Evolutionary conservation across 53 echinoderm and acorn worm species (phyloP), one percentile per base, ranked within the genome.

Genomic region (Pentamera pediparva): DNA sequence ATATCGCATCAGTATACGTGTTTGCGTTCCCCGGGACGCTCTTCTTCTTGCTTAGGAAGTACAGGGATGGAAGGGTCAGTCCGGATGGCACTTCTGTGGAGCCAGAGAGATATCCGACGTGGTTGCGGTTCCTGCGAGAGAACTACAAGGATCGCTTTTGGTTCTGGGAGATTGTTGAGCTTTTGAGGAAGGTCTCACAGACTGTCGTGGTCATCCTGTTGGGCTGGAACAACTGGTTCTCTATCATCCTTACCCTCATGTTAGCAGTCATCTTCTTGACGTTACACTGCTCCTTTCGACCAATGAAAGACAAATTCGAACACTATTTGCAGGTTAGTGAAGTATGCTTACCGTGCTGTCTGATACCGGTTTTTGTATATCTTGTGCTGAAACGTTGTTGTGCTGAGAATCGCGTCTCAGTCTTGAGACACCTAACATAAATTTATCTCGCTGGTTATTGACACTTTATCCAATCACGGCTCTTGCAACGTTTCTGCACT

Each of bases 21-120:
- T 30, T 88, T 19, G 89, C 62, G 4, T 76, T 80, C 29, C 89
- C 89, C 1, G 22, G 75, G 4, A 47, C 30, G 6, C 32, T 88
- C 25, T 75, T 65, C 2, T 13, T 75, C n/a, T 26, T 83, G 15
- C 22, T 87, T 32, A 3, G n/a, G 29, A 20, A 27, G 5, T 28
- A 26, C 47, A 32, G 18, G 35, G 5, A 29, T 11, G 21, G 34
- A 39, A 37, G 40, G 28, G 65, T 25, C 27, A 34, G 39, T 39
- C 27, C 1, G 9, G 13, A 34, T 30, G 38, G 13, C 6, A 18
- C 18, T 21, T 39, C 24, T 19, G 47, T 3, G 19, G 12, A 20
- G 31, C 24, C 5, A 27, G 29, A 6, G 7, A 30, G 59, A 19
- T 2, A 12, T 59, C 30, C 71, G 47, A 70, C 11, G 22, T 70